A percentile compares a stretch with the other conserved stretches of the same genome.
Conservation (phyloP, 2,797 vertebrate genomes). For the Micropoecilia bifurca region DNA sequence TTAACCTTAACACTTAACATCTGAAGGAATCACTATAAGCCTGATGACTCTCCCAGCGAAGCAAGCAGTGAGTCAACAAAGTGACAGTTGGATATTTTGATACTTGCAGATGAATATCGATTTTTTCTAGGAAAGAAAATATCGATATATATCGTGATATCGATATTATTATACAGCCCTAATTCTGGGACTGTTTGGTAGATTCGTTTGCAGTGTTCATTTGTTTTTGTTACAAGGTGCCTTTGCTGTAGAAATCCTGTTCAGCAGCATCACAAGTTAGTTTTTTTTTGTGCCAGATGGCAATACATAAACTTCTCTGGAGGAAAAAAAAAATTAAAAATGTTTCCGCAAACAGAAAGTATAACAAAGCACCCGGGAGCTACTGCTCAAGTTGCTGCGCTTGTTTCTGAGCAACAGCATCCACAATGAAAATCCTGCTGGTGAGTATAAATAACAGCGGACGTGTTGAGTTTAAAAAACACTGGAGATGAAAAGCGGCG, state of each 20-base stretch:
- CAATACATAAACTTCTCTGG: slow-evolving; percentile 10
- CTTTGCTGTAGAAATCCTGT: not conserved
- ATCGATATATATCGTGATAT: too few relatives aligned
- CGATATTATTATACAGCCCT: too few relatives aligned
- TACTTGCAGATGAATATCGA: too few relatives aligned
- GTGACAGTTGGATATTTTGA: too few relatives aligned
- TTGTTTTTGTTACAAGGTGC: too few relatives aligned
- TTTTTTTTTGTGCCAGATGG: slow-evolving; percentile 12
- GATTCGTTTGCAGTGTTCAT: too few relatives aligned
- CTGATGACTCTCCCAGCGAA: too few relatives aligned
- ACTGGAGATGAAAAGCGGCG: not conserved
- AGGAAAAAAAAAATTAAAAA: slow-evolving; percentile 2
- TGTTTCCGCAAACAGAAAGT: slow-evolving; percentile 2
- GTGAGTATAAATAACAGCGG: slow-evolving; percentile 19
- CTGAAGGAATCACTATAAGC: too few relatives aligned
- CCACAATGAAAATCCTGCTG: slow-evolving; percentile 5
- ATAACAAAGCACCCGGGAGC: slow-evolving; percentile 9
- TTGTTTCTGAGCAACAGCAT: not conserved
- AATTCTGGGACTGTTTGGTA: too few relatives aligned
- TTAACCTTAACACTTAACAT: too few relatives aligned
- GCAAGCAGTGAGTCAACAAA: too few relatives aligned
- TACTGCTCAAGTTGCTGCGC: not conserved
- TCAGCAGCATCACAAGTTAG: not conserved
- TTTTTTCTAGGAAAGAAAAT: too few relatives aligned
- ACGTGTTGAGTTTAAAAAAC: slow-evolving; percentile 14